These are phyloP conservation scores for Lucinisca nassula DNA, from an alignment of 2,888 invertebrate genomes.

Conservation along the genomic window DNA sequence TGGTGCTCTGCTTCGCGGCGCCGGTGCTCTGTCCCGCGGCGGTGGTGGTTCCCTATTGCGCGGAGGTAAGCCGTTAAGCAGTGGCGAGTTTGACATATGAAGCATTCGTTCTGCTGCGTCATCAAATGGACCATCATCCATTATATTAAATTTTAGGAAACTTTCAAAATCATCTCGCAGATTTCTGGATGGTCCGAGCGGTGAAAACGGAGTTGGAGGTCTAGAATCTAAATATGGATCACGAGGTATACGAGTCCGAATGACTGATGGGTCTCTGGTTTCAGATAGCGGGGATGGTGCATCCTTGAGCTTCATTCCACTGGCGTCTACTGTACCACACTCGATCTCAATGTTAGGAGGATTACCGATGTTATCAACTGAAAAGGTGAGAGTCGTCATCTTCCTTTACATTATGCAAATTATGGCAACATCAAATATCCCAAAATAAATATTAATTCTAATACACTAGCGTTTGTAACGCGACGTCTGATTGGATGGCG, in stretches of 20 bases:
- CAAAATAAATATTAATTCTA: too few species aligned
- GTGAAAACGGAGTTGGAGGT: background rate
- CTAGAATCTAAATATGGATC: background rate
- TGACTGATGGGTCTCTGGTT: background rate
- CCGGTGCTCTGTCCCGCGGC: background rate
- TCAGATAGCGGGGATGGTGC: conserved; percentile 21
- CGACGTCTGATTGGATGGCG: too few species aligned
- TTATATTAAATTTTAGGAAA: background rate
- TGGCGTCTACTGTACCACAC: conserved; percentile 51
- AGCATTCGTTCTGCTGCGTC: background rate
- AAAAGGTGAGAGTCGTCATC: too few species aligned
- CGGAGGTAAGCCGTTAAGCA: conserved; percentile 9
- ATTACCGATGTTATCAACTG: conserved; percentile 61
- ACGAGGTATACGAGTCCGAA: background rate
- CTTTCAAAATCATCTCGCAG: background rate
- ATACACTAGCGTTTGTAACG: too few species aligned
- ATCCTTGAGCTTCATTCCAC: conserved; percentile 44
- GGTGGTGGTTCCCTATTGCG: background rate
- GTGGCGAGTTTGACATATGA: background rate
- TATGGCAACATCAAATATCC: too few species aligned
- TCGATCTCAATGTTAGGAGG: conserved; percentile 53
- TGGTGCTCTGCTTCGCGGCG: background rate
- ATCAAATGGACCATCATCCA: conserved; percentile 3
- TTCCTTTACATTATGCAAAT: too few species aligned
- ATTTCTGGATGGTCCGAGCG: background rate